Base-by-base conservation (phyloP, 1,140 invertebrate species). In the Calliopsis andreniformis region DNA sequence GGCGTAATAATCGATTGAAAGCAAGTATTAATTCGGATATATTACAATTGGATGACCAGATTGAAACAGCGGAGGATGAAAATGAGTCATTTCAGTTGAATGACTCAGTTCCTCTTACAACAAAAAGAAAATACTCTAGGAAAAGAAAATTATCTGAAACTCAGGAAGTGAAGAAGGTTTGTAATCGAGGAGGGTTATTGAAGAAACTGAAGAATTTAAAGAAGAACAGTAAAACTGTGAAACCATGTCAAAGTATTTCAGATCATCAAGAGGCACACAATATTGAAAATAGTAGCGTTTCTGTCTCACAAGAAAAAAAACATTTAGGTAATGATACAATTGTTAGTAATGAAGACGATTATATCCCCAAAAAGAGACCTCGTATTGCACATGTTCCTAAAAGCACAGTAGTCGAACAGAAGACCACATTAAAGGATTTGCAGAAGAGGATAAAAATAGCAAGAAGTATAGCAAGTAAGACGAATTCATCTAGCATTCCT, bases 331-430 rank as follows among this genome's bases (percentile, higher is more conserved):
- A 25, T 8, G 14, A 45, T 16, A 6, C 8, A 0, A 1, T 14
- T 30, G 1, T 23, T 32, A 5, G 25, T 49, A 35, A 35, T 23
- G 20, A 49, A 16, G 45, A 69, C 10, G n/a, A 79, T 62, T 79
- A 55, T 12, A 5, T 51, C 23, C 68, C 55, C 23, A 45, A 18
- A 39, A 87, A 79, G 62, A 88, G 79, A n/a, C 49, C 66, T 28
- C 76, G 85, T 14, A 85, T 86, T n/a, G 84, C 83, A 30, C 83
- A 86, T 43, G 20, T 35, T 25, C 77, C 84, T 14, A 87, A 87
- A 58, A 39, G 6, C 25, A 7, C 55, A 51, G 6, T 14, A 20
- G 32, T 10, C 14, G 20, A 43, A 4, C 14, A 55, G 39, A n/a
- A 12, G 8, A 47, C 25, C 28, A 53, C 43, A 12, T 51, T 39